Evolutionary conservation across 92 coral and sea anemone species (phyloP).

Genomic region (Siderastrea radians): DNA sequence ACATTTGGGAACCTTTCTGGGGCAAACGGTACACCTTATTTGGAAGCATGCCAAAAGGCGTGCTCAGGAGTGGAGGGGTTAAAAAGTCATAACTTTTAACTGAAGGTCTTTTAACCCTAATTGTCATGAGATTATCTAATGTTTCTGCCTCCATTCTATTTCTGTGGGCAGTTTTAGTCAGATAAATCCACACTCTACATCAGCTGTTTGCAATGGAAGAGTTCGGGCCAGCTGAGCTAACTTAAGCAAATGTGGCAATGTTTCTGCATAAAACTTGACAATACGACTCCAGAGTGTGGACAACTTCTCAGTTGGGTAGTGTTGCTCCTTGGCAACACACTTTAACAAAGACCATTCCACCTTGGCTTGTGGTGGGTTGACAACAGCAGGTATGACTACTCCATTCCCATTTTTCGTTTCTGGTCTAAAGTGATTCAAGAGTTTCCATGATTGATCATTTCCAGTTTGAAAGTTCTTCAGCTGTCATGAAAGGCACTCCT

Average conservation of each 20-base stretch:
- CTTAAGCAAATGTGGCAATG: not conserved
- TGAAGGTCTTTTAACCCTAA: no score
- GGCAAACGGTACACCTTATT: constrained; percentile 6
- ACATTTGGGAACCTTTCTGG: constrained; percentile 4
- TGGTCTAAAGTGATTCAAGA: constrained; percentile 21
- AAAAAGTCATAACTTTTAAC: not conserved
- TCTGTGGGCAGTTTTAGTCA: no score
- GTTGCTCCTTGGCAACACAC: not conserved
- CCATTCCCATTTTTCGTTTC: constrained; percentile 14
- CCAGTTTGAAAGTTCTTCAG: constrained; percentile 46
- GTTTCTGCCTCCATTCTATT: no score
- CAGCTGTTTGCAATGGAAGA: constrained; percentile 24
- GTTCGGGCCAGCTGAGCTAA: constrained; percentile 13
- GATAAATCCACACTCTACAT: constrained; percentile 14
- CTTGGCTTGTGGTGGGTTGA: constrained; percentile 20
- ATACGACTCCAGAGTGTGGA: not conserved
- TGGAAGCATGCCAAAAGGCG: constrained; percentile 1
- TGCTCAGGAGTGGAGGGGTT: constrained; percentile 5
- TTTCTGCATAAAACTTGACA: not conserved
- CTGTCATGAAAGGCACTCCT: constrained; percentile 30
- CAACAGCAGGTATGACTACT: constrained; percentile 37
- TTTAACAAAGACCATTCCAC: not conserved
- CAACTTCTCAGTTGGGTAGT: constrained; percentile 11
- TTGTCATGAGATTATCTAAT: no score
- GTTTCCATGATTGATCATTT: constrained; percentile 18